phyloP scores from a whole-genome alignment of 1,140 invertebrate species.

The Bicyclus anynana region DNA sequence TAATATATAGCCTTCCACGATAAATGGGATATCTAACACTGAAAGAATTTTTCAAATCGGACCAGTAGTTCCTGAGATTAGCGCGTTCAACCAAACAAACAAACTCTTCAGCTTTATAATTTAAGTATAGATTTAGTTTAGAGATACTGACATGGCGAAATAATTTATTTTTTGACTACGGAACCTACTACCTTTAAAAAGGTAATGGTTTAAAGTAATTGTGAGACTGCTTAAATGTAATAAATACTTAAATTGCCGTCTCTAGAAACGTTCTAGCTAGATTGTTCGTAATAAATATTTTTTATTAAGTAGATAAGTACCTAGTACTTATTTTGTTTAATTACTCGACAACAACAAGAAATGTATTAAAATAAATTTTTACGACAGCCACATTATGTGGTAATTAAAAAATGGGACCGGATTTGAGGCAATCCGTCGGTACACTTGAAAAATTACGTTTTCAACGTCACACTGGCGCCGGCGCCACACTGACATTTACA shows the following conservation, averaged over 20 bases:
- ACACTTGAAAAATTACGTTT: slow-evolving; percentile 32
- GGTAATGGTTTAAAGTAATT: background rate
- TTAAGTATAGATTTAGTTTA: too few species aligned
- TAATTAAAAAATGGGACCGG: slow-evolving; percentile 27
- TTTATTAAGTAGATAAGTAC: too few species aligned
- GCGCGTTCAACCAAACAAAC: too few species aligned
- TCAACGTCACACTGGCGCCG: slow-evolving; percentile 49
- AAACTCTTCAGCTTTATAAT: too few species aligned
- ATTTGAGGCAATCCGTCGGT: slow-evolving; percentile 30
- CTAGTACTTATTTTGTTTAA: slow-evolving; percentile 14
- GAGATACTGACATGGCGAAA: too few species aligned
- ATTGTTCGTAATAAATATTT: slow-evolving; percentile 4
- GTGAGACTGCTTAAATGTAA: too few species aligned
- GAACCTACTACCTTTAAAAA: background rate
- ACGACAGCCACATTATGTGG: slow-evolving; percentile 7
- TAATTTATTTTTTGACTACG: too few species aligned
- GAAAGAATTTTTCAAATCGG: too few species aligned
- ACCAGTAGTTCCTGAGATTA: too few species aligned
- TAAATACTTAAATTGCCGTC: background rate
- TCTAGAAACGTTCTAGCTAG: slow-evolving; percentile 1
- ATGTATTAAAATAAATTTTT: slow-evolving; percentile 15
- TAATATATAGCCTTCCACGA: too few species aligned
- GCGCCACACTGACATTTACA: slow-evolving; percentile 67
- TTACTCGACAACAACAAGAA: slow-evolving; percentile 9
- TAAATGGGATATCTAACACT: too few species aligned